Conservation (phyloP, 1,140 invertebrate species). For the Bombus turneri region DNA sequence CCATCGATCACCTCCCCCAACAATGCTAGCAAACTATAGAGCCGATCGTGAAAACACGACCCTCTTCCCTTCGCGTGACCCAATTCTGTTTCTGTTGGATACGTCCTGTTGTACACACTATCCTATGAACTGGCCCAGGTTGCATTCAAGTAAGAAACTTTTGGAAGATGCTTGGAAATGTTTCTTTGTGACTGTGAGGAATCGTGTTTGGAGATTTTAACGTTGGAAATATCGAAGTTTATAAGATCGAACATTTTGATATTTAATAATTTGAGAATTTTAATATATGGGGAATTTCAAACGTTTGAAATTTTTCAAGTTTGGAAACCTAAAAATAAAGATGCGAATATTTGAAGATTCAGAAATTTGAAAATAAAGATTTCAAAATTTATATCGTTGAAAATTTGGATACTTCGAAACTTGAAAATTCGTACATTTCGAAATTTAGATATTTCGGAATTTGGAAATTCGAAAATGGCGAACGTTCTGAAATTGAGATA, state of each 20-base stretch:
- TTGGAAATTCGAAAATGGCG: too few species aligned
- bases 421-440: too few species aligned
- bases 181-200: background rate
- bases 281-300: too few species aligned
- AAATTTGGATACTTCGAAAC: background rate
- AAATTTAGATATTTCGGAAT: too few species aligned
- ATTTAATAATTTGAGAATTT: too few species aligned
- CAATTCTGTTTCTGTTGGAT: background rate
- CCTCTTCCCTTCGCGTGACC: background rate
- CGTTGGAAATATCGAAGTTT: background rate
- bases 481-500: too few species aligned
- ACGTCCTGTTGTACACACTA: background rate
- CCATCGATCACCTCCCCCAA: constrained; percentile 4
- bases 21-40: background rate
- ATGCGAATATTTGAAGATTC: background rate
- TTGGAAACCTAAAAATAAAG: too few species aligned
- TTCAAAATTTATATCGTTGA: background rate
- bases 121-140: accelerated
- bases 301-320: too few species aligned
- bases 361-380: too few species aligned
- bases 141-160: background rate
- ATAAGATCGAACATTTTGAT: too few species aligned
- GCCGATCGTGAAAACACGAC: background rate
- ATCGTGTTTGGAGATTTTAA: background rate
- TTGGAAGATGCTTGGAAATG: background rate